Evolutionary conservation across 1,140 invertebrate genomes (phyloP).

Genomic region (Mya arenaria): DNA sequence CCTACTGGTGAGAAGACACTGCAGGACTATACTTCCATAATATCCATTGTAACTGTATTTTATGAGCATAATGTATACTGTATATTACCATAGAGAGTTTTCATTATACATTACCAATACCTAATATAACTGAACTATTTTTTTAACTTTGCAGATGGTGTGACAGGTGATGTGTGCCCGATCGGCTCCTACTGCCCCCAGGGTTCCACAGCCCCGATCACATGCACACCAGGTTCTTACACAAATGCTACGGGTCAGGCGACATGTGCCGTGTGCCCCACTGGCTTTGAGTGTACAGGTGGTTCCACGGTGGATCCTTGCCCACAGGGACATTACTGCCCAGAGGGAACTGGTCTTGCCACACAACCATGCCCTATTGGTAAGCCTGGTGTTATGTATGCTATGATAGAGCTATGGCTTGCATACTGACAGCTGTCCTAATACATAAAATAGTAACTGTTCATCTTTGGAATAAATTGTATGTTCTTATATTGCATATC

Average conservation of each 20-base stretch:
- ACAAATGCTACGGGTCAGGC: constrained; percentile 77
- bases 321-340: constrained; percentile 78
- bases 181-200: constrained; percentile 75
- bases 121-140: too few species aligned
- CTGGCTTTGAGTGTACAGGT: constrained; percentile 73
- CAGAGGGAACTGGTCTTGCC: constrained; percentile 67
- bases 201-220: constrained; percentile 61
- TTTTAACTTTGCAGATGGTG: constrained; percentile 67
- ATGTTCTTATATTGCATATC: not conserved
- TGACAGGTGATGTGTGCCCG: constrained; percentile 76
- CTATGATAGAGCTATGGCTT: too few species aligned
- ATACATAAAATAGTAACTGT: too few species aligned
- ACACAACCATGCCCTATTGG: constrained; percentile 74
- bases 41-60: too few species aligned
- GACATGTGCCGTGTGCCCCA: constrained; percentile 73
- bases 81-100: too few species aligned
- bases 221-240: constrained; percentile 72
- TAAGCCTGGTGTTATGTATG: too few species aligned
- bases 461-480: too few species aligned
- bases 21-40: too few species aligned
- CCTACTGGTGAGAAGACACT: constrained; percentile 76
- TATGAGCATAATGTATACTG: too few species aligned
- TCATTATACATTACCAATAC: too few species aligned
- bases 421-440: too few species aligned
- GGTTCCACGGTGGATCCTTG: constrained; percentile 72